Evolutionary conservation across 2,797 vertebrate species (phyloP).

Genomic region (Petrocephalus sullivani): DNA sequence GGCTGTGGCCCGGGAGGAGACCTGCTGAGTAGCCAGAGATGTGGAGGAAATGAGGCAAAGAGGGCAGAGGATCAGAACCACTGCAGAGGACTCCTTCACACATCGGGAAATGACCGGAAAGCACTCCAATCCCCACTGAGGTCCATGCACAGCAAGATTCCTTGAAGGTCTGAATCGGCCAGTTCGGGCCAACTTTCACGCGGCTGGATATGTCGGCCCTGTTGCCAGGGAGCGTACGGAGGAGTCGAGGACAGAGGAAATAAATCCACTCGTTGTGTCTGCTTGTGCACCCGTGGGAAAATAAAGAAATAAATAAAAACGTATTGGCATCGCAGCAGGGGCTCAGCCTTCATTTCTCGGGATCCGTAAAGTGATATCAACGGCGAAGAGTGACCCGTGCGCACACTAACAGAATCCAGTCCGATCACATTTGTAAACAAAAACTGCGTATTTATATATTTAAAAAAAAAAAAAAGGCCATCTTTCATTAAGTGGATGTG

Average conservation of each 20-base stretch:
- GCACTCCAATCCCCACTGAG: neutral
- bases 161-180: neutral
- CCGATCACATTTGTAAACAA: constrained; percentile 34
- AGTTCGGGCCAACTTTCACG: neutral
- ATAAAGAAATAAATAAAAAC: neutral
- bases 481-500: constrained; percentile 49
- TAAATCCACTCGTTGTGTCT: constrained; percentile 6
- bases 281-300: neutral
- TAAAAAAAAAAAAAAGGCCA: constrained; percentile 28
- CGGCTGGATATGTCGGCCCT: neutral
- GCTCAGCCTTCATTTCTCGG: neutral
- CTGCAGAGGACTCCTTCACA: constrained; percentile 43
- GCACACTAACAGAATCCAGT: neutral
- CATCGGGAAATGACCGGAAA: constrained; percentile 13
- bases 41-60: constrained; percentile 38
- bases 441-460: constrained; percentile 26
- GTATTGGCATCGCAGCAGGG: neutral
- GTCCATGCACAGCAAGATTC: neutral
- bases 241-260: neutral
- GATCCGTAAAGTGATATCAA: neutral
- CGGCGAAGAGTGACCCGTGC: neutral
- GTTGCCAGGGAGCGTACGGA: neutral
- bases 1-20: constrained; percentile 7
- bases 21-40: constrained; percentile 27
- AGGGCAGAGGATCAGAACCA: constrained; percentile 36